phyloP scores from a whole-genome alignment of 2,888 invertebrate species.

The Diaprepes abbreviatus region DNA sequence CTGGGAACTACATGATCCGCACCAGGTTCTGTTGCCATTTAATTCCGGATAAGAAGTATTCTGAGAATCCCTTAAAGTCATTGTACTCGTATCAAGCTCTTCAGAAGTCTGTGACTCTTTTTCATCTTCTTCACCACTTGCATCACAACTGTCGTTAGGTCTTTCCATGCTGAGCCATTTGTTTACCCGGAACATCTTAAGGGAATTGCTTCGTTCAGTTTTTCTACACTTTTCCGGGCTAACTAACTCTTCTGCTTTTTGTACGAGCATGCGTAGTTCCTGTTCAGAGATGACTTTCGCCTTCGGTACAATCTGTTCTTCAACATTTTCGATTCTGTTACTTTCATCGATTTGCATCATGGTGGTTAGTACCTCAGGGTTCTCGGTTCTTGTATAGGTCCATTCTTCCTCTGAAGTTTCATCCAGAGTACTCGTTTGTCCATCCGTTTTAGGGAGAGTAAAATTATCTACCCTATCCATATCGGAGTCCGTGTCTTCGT shows the following conservation, averaged over 20 bases:
- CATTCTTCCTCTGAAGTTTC: constrained; percentile 80
- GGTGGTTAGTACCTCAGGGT: constrained; percentile 8
- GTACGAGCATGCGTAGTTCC: constrained; percentile 75
- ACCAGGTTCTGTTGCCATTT: constrained; percentile 72
- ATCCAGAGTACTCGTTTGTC: constrained; percentile 47
- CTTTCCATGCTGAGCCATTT: constrained; percentile 77
- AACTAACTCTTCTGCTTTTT: constrained; percentile 86
- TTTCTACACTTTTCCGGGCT: constrained; percentile 66
- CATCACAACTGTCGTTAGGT: constrained; percentile 85
- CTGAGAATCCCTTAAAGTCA: constrained; percentile 72
- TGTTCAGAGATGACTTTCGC: constrained; percentile 59
- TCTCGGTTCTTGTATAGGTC: constrained; percentile 73
- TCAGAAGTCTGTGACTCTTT: constrained; percentile 83
- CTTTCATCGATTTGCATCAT: constrained; percentile 37
- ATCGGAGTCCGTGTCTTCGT: constrained; percentile 89
- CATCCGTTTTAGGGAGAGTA: constrained; percentile 38
- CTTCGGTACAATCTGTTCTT: constrained; percentile 57
- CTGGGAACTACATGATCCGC: constrained; percentile 88
- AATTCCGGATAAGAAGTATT: constrained; percentile 64
- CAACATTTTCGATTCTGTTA: constrained; percentile 52
- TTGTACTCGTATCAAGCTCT: constrained; percentile 82
- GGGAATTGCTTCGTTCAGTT: constrained; percentile 58
- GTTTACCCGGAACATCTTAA: constrained; percentile 77
- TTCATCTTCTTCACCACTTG: constrained; percentile 90
- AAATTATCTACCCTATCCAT: constrained; percentile 69